Evolutionary conservation across 2,888 invertebrate species (phyloP), one percentile per base, ranked within the genome.

Genomic region (Gordius sp.): DNA sequence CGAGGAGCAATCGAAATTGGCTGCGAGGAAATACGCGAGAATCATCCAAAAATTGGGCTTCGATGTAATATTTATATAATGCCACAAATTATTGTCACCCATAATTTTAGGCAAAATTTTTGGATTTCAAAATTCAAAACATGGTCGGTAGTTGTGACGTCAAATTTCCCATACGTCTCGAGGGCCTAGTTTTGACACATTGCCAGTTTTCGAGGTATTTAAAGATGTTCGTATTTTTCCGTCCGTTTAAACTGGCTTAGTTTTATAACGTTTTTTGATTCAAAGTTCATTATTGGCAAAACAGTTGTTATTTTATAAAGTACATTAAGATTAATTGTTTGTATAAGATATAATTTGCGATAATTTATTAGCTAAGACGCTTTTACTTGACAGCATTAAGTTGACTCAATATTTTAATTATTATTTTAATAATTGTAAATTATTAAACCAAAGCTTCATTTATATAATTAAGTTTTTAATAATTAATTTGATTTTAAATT

Each of bases 121-220:
- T 78, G 58, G 79, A 80, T 64, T 81, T 82, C 67, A 80, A 80
- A 69, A 79, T 82, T 60, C 81, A 81, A 68, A 82, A 82, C 66
- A 81, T 82, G 79, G 81, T 83, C 2, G 82, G 81, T 16, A 81
- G 80, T 64, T 82, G 81, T 71, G 82, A 82, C 66, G 81, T 83
- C 0, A 80, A 80, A 64, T 82, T 83, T 69, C 81, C 82, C 1
- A 82, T 82, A 59, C 74, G 81, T 63, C 69, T 81, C 60, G 81
- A 81, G 69, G 79, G 80, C 28, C 71, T 82, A 41, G 80, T 80
- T 54, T 71, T 81, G n/a, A 80, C 80, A 2, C 82, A 82, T 67
- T 77, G 78, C 61, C 80, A 81, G 68, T 82, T 81, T 68, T 75
- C 75, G 65, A 76, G 75, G 74, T 74, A 63, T 61, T 60, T 53